phyloP scores from a whole-genome alignment of 1,140 invertebrate species.

The Leguminivora glycinivorella region DNA sequence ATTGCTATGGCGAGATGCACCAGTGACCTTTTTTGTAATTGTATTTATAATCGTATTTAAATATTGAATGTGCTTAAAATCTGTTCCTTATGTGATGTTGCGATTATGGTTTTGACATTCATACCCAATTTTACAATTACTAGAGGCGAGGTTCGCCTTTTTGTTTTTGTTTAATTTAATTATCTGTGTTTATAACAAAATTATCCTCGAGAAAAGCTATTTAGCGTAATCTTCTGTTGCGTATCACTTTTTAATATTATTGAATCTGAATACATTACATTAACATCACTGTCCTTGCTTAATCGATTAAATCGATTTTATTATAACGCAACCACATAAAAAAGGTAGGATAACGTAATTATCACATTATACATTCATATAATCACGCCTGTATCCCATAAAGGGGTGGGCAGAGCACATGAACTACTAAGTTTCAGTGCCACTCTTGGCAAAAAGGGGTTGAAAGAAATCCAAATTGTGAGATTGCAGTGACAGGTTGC shows the following conservation, averaged over 20 bases:
- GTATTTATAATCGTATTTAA: not conserved
- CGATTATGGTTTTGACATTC: not conserved
- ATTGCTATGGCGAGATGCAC: not conserved
- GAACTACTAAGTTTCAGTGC: too few species aligned
- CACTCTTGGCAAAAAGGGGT: too few species aligned
- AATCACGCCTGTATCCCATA: too few species aligned
- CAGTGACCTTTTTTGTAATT: not conserved
- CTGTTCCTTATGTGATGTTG: not conserved
- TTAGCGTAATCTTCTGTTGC: not conserved
- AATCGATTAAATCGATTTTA: not conserved
- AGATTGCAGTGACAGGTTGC: too few species aligned
- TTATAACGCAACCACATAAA: not conserved
- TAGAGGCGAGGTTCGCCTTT: too few species aligned
- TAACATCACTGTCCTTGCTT: not conserved
- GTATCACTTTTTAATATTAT: not conserved
- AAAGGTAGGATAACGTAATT: not conserved
- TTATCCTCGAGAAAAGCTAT: not conserved
- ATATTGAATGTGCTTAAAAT: not conserved
- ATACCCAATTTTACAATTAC: not conserved
- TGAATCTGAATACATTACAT: not conserved
- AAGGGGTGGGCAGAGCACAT: too few species aligned
- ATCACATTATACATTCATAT: too few species aligned
- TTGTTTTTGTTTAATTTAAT: too few species aligned
- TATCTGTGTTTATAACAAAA: not conserved
- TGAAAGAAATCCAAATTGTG: too few species aligned